Conservation (phyloP, 2,888 invertebrate genomes). For the Platycheirus albimanus region DNA sequence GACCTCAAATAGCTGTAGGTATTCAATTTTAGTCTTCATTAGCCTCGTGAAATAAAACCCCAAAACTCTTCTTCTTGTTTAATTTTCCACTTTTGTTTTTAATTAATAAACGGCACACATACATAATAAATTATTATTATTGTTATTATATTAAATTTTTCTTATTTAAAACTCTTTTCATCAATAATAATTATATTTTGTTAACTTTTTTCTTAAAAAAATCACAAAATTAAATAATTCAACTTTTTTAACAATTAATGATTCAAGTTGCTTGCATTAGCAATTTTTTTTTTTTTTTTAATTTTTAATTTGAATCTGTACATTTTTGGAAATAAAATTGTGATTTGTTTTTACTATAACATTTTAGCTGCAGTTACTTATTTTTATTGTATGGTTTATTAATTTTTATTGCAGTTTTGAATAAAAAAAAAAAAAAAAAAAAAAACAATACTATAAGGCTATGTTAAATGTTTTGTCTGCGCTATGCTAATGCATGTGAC, state of each 20-base stretch:
- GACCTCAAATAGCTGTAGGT: too few species aligned
- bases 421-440: slow-evolving; percentile 25
- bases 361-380: slow-evolving; percentile 41
- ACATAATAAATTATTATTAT: slow-evolving; percentile 72
- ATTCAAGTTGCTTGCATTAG: slow-evolving; percentile 49
- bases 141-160: slow-evolving; percentile 50
- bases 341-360: slow-evolving; percentile 51
- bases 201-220: slow-evolving; percentile 74
- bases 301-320: slow-evolving; percentile 54
- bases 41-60: background rate
- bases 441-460: slow-evolving; percentile 57
- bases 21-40: too few species aligned
- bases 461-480: slow-evolving; percentile 53
- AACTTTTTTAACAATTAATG: slow-evolving; percentile 66
- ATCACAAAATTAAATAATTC: slow-evolving; percentile 66
- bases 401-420: slow-evolving; percentile 52
- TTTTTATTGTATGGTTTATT: slow-evolving; percentile 10
- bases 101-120: slow-evolving; percentile 73
- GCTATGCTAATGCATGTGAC: slow-evolving; percentile 68
- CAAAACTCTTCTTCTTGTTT: slow-evolving; percentile 24
- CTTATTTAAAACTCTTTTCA: slow-evolving; percentile 66
- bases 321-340: slow-evolving; percentile 47
- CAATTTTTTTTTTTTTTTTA: slow-evolving; percentile 40
- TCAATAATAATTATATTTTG: slow-evolving; percentile 57
- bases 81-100: slow-evolving; percentile 70